These are phyloP conservation scores for Coendou prehensilis DNA, from an alignment of 2,797 vertebrate genomes.

Conservation along the genomic window DNA sequence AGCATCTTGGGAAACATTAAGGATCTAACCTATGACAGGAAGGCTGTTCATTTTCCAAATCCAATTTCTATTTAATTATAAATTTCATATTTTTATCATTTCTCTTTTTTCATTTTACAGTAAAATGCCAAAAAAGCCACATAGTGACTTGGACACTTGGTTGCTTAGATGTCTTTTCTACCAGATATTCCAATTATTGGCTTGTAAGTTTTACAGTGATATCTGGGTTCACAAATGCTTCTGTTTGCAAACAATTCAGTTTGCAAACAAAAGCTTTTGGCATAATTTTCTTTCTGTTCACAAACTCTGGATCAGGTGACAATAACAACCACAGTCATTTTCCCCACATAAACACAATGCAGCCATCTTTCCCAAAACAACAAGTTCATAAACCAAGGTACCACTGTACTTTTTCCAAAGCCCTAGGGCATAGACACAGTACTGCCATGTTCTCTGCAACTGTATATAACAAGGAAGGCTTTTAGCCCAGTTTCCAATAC, in stretches of 20 bases:
- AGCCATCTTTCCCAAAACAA: neutral
- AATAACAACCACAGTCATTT: neutral
- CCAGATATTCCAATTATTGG: neutral
- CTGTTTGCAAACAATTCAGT: neutral
- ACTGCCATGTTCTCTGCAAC: neutral
- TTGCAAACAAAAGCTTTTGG: neutral
- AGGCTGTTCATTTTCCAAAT: neutral
- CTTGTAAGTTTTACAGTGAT: neutral
- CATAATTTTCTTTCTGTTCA: neutral
- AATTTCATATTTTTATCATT: neutral
- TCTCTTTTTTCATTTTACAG: neutral
- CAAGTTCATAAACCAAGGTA: neutral
- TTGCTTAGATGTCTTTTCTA: neutral
- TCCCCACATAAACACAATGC: neutral
- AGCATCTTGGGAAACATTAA: neutral
- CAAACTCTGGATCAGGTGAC: neutral
- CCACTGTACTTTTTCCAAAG: neutral
- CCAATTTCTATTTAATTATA: neutral
- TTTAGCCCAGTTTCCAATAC: neutral
- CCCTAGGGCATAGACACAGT: neutral
- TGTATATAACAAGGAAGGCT: neutral
- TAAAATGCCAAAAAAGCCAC: neutral
- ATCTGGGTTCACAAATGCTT: neutral
- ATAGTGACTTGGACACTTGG: neutral
- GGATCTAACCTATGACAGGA: neutral